Evolutionary conservation across 2,888 invertebrate genomes (phyloP), one percentile per base, ranked within the genome.

Genomic region (Zygaena filipendulae): DNA sequence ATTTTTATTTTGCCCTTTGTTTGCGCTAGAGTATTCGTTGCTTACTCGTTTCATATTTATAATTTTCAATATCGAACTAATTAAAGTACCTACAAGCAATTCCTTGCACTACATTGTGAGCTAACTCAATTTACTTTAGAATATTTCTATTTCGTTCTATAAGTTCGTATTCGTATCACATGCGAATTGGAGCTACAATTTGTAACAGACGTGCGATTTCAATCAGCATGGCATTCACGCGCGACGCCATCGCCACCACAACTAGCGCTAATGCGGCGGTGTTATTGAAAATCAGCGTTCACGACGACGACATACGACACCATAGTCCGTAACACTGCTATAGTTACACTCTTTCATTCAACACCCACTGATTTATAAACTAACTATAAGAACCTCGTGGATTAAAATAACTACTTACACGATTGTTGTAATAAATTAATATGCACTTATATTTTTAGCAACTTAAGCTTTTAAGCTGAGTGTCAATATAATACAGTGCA

Each of bases 241-340:
- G 44, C 66, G 55, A 50, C 60, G 61, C 59, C 59, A 53, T 59
- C 58, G 43, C 63, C 63, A 62, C 59, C 58, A 45, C 63, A 58
- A 58, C 61, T 60, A 60, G 57, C 64, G 55, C 53, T 70, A 74
- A 71, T 69, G 62, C 53, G 52, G 46, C 50, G 37, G 47, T 59
- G 71, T 69, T 69, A 71, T 69, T 69, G 68, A 70, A 70, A 63
- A 70, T 72, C 69, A 66, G 55, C 62, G 68, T 66, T 62, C 68
- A 61, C 43, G 42, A 39, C 52, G 45, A 42, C 47, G 43, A 36
- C n/a, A n/a, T n/a, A n/a, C 47, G 37, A 33, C 40, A 43, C 48
- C 44, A 38, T 45, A 40, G 49, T 50, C 48, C 53, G 51, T 45
- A n/a, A n/a, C n/a, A n/a, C n/a, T n/a, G n/a, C n/a, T n/a, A 51